Base-by-base conservation (phyloP, 1,140 invertebrate species). In the Bombus picipes region DNA sequence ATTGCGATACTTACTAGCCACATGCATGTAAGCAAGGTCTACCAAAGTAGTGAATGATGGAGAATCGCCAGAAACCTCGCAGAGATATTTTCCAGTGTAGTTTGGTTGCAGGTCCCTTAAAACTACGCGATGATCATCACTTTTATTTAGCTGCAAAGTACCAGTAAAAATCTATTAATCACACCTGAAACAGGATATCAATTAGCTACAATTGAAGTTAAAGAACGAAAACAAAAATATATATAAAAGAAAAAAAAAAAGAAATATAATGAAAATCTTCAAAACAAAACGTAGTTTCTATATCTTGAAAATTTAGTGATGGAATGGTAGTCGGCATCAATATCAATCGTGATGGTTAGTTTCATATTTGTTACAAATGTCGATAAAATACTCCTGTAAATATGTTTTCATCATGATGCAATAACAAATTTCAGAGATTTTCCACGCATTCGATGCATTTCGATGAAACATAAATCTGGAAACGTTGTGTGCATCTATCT, bases 1-100 rank as follows among this genome's bases (percentile, higher is more conserved):
- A 37, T 62, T 34, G 6, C 32, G 62, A 83, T 94, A 96, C 96
- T 97, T 92, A 98, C 97, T 96, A 79, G 97, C 96, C 77, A 97
- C 97, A 89, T 97, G 96, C 96, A 98, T 97, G 92, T 96, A 96
- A 34, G 96, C 96, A 6, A 96, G 96, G 10, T 96, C 96, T 68
- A 96, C 95, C 92, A 95, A 93, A 0, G 97, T 97, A 89, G 96
- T 96, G 94, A 97, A 97, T 71, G 96, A 96, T 0, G 97, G 97
- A 6, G 96, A 96, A 91, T 98, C 97, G 0, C 96, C 96, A 1
- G 97, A 97, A 15, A 98, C 97, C 92, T 98, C 97, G 92, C 97
- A 97, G n/a, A 96, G 96, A 92, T 97, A 98, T 90, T 96, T 95
- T 15, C 97, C 97, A 3, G 96, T 96, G 32, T 97, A 94, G 86